Evolutionary conservation across 1,140 invertebrate genomes (phyloP).

Genomic region (Drosophila murphyi): DNA sequence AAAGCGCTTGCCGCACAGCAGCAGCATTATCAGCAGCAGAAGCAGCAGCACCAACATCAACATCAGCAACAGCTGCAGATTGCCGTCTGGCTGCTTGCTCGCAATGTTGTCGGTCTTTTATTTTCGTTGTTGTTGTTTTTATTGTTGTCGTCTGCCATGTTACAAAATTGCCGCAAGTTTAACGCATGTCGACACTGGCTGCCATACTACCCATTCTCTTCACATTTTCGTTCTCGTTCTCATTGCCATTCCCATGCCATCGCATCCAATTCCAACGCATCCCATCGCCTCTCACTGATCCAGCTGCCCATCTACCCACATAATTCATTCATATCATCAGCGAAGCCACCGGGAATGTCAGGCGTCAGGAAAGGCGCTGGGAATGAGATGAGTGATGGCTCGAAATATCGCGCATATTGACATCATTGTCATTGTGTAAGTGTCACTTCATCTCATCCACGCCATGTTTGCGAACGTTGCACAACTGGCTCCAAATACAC

Average conservation of each 20-base stretch:
- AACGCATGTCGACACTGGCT: slow-evolving; percentile 77
- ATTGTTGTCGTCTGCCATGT: slow-evolving; percentile 65
- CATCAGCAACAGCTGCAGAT: slow-evolving; percentile 66
- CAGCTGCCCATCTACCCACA: slow-evolving; percentile 55
- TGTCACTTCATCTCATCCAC: slow-evolving; percentile 75
- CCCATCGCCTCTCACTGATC: neutral
- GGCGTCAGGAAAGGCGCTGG: slow-evolving; percentile 14
- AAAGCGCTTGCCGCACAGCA: slow-evolving; percentile 52
- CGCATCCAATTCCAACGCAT: slow-evolving; percentile 4
- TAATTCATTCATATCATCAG: slow-evolving; percentile 84
- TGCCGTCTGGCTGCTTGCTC: slow-evolving; percentile 47
- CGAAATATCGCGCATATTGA: slow-evolving; percentile 75
- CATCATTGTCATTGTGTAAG: slow-evolving; percentile 82
- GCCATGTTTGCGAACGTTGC: slow-evolving; percentile 18
- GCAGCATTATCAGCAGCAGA: slow-evolving; percentile 21
- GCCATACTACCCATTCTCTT: neutral
- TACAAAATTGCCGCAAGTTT: slow-evolving; percentile 82
- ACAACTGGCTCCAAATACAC: slow-evolving; percentile 21
- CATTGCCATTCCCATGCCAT: slow-evolving; percentile 10
- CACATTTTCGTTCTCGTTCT: neutral
- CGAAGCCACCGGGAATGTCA: slow-evolving; percentile 20
- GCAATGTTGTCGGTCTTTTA: slow-evolving; percentile 33
- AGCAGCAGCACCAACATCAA: slow-evolving; percentile 1
- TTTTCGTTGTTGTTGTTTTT: slow-evolving; percentile 27
- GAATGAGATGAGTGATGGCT: slow-evolving; percentile 74